Conservation (phyloP, 2,888 invertebrate genomes). For the Cerastoderma edule region DNA sequence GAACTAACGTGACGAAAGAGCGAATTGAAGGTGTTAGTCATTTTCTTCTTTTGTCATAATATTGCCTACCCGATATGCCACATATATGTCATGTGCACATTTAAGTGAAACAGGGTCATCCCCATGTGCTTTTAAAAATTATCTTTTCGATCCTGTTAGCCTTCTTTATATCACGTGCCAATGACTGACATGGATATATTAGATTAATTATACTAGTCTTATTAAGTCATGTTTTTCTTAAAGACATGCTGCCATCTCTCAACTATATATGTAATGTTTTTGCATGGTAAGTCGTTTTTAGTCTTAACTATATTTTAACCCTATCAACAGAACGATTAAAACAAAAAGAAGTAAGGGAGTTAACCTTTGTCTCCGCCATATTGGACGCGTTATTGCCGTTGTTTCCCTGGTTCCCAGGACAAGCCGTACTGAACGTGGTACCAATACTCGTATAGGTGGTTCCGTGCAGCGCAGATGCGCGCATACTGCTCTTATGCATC, state of each 20-base stretch:
- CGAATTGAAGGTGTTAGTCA: too few relatives aligned
- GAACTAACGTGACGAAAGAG: too few relatives aligned
- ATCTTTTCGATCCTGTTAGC: too few relatives aligned
- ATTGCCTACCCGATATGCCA: too few relatives aligned
- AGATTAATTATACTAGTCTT: not conserved
- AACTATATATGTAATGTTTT: not conserved
- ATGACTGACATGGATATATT: not conserved
- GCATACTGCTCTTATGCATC: constrained; percentile 65
- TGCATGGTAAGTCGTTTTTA: not conserved
- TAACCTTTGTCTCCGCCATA: constrained; percentile 41
- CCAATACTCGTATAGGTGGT: constrained; percentile 40
- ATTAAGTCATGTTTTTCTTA: not conserved
- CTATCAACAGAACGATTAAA: not conserved
- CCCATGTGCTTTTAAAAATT: too few relatives aligned
- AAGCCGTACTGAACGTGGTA: constrained; percentile 48
- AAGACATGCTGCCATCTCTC: not conserved
- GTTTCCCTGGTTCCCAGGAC: constrained; percentile 42
- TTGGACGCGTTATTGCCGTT: constrained; percentile 40
- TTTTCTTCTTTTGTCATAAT: too few relatives aligned
- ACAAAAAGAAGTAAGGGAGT: not conserved
- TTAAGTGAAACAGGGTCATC: too few relatives aligned
- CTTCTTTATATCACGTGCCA: not conserved
- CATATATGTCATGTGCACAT: too few relatives aligned
- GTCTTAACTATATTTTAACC: not conserved
- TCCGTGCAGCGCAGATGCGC: constrained; percentile 49